Evolutionary conservation across 2,888 invertebrate genomes (phyloP), one percentile per base, ranked within the genome.

Genomic region (Euzetes globulus): DNA sequence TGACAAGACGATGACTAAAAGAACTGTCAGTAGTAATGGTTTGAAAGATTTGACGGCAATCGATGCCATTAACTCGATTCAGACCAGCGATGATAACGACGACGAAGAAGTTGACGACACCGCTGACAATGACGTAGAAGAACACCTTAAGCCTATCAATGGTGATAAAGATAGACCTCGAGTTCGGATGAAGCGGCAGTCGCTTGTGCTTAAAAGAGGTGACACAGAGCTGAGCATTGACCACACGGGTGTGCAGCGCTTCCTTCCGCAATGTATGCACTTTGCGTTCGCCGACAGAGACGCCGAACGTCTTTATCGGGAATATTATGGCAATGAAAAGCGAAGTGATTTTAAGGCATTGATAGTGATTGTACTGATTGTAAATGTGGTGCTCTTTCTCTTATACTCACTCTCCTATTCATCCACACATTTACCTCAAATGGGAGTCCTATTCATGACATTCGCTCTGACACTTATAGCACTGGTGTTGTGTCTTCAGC

Each of bases 291-390:
- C 87, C 47, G 88, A 87, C 80, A 84, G 86, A 11, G 86, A 88
- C 72, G 84, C 90, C 78, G 89, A 90, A 81, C 86, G 86, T 79
- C 85, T 90, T 6, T 90, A 90, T 81, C 88, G 88, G 78, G 87
- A 87, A 77, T 90, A 90, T 82, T 88, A 88, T 79, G 85, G 88
- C 65, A 88, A 89, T 80, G 90, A 90, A 81, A 87, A 89, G 79
- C 86, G 89, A 70, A 87, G 87, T 68, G 90, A 89, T 45, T 83
- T 90, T 60, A 87, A 87, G 58, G 75, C 77, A 81, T 88, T 88
- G 82, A 90, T 89, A 82, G 84, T 89, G 22, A 83, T 87, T 33
- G 75, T 79, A 27, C 65, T 77, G 11, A 19, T 79, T n/a, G 78
- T 79, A 47, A 77, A 79, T 76, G 29, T 77, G 6, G 75, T 77